Evolutionary conservation across 2,888 invertebrate species (phyloP).

Genomic region (Shargacucullia verbasci): DNA sequence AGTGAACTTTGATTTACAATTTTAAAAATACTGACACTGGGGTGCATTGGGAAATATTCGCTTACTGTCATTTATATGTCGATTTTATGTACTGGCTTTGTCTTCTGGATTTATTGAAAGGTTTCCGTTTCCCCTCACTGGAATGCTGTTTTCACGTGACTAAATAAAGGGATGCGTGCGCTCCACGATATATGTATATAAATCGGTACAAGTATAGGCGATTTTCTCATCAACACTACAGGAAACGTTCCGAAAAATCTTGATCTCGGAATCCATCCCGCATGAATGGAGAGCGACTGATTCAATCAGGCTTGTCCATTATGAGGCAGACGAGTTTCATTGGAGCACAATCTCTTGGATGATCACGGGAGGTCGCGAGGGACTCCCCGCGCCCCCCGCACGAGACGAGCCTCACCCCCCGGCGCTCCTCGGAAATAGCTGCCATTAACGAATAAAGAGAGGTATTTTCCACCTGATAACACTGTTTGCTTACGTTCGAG

Average conservation of each 20-base stretch:
- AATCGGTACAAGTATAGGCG: slow-evolving; percentile 15
- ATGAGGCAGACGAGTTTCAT: slow-evolving; percentile 72
- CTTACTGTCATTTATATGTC: too few relatives aligned
- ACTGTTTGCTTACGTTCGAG: slow-evolving; percentile 67
- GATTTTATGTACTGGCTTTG: too few relatives aligned
- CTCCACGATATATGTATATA: slow-evolving; percentile 3
- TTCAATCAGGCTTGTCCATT: slow-evolving; percentile 80
- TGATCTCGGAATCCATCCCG: slow-evolving; percentile 73
- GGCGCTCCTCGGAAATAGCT: slow-evolving; percentile 66
- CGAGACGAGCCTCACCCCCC: slow-evolving; percentile 15
- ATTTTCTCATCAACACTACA: slow-evolving; percentile 58
- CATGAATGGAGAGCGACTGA: slow-evolving; percentile 75
- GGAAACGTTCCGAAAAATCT: slow-evolving; percentile 61
- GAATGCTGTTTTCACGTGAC: neutral
- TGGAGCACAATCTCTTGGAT: slow-evolving; percentile 72
- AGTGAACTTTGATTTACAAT: too few relatives aligned
- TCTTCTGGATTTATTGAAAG: too few relatives aligned
- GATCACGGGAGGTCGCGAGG: slow-evolving; percentile 61
- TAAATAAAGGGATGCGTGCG: neutral
- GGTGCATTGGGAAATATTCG: too few relatives aligned
- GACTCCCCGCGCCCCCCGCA: slow-evolving; percentile 26
- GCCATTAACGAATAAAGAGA: slow-evolving; percentile 77
- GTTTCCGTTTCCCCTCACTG: neutral
- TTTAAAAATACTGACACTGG: too few relatives aligned
- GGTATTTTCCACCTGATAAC: slow-evolving; percentile 77